phyloP scores from a whole-genome alignment of 2,113 vertebrate species.

The Calyptomena viridis region DNA sequence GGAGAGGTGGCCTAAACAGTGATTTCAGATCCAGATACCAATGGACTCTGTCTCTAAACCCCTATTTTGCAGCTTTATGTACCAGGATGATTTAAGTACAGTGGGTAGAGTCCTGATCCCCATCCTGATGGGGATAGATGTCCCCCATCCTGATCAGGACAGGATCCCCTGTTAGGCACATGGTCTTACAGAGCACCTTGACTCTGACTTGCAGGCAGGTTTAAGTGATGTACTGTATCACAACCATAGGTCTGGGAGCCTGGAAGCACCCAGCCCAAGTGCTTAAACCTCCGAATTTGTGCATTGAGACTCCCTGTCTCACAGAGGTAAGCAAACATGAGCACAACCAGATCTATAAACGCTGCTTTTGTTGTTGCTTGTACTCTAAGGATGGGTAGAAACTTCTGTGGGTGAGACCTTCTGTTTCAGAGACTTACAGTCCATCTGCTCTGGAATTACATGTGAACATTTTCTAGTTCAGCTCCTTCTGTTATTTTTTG shows the following conservation, averaged over 20 bases:
- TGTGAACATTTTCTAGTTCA: slow-evolving; percentile 53
- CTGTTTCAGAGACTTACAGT: slow-evolving; percentile 64
- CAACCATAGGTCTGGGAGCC: neutral
- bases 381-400: slow-evolving; percentile 34
- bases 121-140: rapidly evolving
- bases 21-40: neutral
- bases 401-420: slow-evolving; percentile 65
- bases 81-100: rapidly evolving
- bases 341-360: neutral
- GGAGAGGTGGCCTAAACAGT: neutral
- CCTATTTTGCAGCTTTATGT: neutral
- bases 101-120: rapidly evolving
- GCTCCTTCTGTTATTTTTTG: slow-evolving; percentile 66
- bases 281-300: neutral
- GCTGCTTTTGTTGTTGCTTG: slow-evolving; percentile 12
- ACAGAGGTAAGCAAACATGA: neutral
- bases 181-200: neutral
- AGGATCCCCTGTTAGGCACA: neutral
- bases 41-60: neutral
- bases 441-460: slow-evolving; percentile 61
- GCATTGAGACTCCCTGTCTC: neutral
- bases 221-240: neutral
- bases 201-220: neutral
- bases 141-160: rapidly evolving
- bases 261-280: neutral